phyloP scores from a whole-genome alignment of 2,113 vertebrate genomes.

The Salminus brasiliensis region DNA sequence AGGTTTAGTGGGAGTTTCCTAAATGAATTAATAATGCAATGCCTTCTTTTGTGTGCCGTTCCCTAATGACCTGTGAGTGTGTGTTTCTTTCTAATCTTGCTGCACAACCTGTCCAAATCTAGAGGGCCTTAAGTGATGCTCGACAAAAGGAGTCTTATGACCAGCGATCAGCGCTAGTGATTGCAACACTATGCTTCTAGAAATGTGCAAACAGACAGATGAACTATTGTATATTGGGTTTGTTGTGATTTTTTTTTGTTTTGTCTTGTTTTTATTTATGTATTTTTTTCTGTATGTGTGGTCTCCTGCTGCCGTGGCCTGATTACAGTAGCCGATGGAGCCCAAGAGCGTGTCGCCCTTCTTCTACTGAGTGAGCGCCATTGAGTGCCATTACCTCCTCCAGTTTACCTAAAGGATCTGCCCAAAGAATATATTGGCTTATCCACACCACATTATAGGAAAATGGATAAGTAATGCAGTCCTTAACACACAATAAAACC shows the following conservation, averaged over 20 bases:
- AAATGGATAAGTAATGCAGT: conserved; percentile 50
- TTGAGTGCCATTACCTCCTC: conserved; percentile 43
- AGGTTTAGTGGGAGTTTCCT: conserved; percentile 24
- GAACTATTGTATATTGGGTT: conserved; percentile 13
- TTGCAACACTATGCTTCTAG: not conserved
- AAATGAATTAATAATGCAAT: conserved; percentile 57
- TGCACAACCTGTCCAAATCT: conserved; percentile 15
- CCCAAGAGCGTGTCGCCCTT: conserved; percentile 18
- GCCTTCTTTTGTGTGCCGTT: conserved; percentile 37
- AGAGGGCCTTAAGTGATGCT: not conserved
- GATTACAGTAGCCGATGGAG: conserved; percentile 38
- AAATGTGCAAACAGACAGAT: not conserved
- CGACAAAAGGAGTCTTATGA: conserved; percentile 5
- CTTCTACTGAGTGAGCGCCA: conserved; percentile 32
- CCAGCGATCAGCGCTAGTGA: not conserved
- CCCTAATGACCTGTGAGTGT: conserved; percentile 1
- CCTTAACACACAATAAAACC: conserved; percentile 60
- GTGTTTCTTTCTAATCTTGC: conserved; percentile 43
- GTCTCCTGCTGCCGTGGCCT: not conserved
- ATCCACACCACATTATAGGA: conserved; percentile 51
- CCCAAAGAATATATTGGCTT: conserved; percentile 49
- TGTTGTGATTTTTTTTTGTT: not conserved
- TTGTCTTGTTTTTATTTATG: conserved; percentile 19
- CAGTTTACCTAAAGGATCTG: conserved; percentile 49
- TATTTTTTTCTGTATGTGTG: not conserved